These are phyloP conservation scores for Chelonia mydas DNA, from an alignment of 2,797 vertebrate species.

Conservation along the genomic window DNA sequence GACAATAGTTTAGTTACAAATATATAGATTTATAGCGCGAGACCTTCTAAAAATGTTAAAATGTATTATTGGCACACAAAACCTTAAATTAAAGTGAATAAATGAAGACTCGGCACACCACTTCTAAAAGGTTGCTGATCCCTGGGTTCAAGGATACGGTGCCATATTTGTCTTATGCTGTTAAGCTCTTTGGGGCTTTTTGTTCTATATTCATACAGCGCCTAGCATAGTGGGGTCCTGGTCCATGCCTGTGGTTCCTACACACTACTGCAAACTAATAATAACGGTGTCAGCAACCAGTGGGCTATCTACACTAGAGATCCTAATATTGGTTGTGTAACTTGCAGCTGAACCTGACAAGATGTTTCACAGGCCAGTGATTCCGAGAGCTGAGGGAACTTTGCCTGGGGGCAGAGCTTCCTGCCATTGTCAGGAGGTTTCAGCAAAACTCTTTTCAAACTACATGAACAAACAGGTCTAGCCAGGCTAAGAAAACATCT, in stretches of 20 bases:
- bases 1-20: too few species aligned
- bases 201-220: conserved; percentile 9
- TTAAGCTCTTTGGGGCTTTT: conserved; percentile 29
- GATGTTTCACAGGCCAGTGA: neutral
- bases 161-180: conserved; percentile 58
- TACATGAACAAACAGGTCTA: neutral
- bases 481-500: neutral
- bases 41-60: too few species aligned
- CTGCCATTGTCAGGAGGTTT: neutral
- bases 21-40: too few species aligned
- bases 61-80: too few species aligned
- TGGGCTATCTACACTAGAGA: neutral
- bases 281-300: neutral
- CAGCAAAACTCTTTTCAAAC: neutral
- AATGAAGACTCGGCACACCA: too few species aligned
- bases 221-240: neutral
- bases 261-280: neutral
- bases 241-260: neutral
- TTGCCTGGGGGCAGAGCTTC: neutral
- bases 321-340: neutral
- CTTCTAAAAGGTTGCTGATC: too few species aligned
- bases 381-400: neutral
- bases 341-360: neutral
- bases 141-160: neutral
- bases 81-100: too few species aligned